A percentile compares a stretch with the other conserved stretches of the same genome.
Conservation (phyloP, 1,140 invertebrate genomes). For the Drosophila navojoa region DNA sequence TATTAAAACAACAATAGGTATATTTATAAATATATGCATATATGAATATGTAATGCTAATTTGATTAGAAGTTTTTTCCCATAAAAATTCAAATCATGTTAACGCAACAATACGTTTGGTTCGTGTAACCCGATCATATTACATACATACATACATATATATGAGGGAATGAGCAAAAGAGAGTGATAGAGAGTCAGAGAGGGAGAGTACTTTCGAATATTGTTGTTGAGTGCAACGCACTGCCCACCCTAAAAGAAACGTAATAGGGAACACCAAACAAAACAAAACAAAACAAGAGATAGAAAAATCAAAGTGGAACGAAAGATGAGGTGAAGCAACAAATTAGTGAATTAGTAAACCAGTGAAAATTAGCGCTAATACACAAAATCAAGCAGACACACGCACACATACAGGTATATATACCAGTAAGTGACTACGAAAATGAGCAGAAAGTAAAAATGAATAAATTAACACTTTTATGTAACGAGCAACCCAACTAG, state of each 20-base stretch:
- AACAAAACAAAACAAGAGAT: slow-evolving; percentile 24
- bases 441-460: slow-evolving; percentile 58
- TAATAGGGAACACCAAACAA: slow-evolving; percentile 23
- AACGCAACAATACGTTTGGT: slow-evolving; percentile 1
- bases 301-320: slow-evolving; percentile 31
- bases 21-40: not conserved
- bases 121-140: slow-evolving; percentile 23
- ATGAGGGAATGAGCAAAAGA: slow-evolving; percentile 2
- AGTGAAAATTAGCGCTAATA: slow-evolving; percentile 35
- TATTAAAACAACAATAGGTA: not conserved
- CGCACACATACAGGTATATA: not conserved
- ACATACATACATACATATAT: no score
- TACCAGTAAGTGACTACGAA: slow-evolving; percentile 49
- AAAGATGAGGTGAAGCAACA: slow-evolving; percentile 54
- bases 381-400: slow-evolving; percentile 24
- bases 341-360: slow-evolving; percentile 75
- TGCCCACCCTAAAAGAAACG: slow-evolving; percentile 19
- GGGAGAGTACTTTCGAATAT: slow-evolving; percentile 12
- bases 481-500: slow-evolving; percentile 57
- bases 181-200: not conserved
- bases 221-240: slow-evolving; percentile 36
- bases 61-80: not conserved
- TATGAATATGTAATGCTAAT: not conserved
- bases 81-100: not conserved
- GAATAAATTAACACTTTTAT: slow-evolving; percentile 80